These are phyloP conservation scores for Arctocebus calabarensis DNA, from an alignment of 2,797 vertebrate species.

Conservation along the genomic window DNA sequence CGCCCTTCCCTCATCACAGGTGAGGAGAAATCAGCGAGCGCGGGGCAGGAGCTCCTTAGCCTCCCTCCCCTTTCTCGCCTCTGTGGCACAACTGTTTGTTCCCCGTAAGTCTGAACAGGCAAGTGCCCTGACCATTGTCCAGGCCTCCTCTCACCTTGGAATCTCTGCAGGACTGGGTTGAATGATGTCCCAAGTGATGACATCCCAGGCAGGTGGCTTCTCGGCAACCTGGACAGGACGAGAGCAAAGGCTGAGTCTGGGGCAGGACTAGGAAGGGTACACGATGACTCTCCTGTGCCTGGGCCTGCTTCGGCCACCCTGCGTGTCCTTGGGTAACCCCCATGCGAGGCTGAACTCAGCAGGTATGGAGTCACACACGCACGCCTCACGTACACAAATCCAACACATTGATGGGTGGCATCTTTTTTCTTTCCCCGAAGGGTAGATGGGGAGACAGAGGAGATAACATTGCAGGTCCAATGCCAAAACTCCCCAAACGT, in stretches of 20 bases:
- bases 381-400: neutral
- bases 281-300: neutral
- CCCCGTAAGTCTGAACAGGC: neutral
- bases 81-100: accelerated
- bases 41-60: neutral
- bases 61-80: neutral
- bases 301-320: neutral
- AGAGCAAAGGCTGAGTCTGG: neutral
- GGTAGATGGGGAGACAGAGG: neutral
- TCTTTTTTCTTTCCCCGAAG: neutral
- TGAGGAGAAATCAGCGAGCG: constrained; percentile 64
- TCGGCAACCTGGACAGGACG: neutral
- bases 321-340: no score
- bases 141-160: neutral
- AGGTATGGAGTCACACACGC: neutral
- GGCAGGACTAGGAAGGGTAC: neutral
- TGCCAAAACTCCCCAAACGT: neutral
- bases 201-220: neutral
- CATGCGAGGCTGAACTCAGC: neutral
- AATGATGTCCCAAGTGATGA: neutral
- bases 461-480: neutral
- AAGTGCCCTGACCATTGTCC: neutral
- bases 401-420: neutral
- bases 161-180: neutral
- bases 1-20: constrained; percentile 50